phyloP scores from a whole-genome alignment of 30 jellyfish, hydroid and myxozoan genomes.

The Haliclystus octoradiatus region DNA sequence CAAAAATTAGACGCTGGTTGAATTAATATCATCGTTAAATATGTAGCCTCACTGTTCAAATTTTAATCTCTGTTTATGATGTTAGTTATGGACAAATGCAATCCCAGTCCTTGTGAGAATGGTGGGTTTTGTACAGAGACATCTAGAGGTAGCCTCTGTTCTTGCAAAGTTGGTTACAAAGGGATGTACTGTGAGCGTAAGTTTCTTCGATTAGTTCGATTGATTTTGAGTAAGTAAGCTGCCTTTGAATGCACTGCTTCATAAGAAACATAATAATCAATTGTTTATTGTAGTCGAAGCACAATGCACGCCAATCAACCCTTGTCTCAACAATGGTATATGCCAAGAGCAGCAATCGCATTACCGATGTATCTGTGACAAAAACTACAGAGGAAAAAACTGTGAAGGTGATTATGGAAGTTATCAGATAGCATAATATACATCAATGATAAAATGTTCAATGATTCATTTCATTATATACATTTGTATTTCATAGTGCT shows the following conservation, averaged over 20 bases:
- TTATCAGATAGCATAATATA: no score
- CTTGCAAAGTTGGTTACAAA: conserved; percentile 39
- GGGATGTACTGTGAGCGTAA: conserved; percentile 62
- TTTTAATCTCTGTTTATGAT: no score
- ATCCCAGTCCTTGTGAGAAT: conserved; percentile 63
- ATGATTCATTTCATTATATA: no score
- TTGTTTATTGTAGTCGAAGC: conserved; percentile 35
- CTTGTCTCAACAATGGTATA: conserved; percentile 59
- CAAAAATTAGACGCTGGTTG: no score
- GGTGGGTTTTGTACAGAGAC: conserved; percentile 57
- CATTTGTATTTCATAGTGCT: no score
- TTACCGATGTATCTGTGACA: conserved; percentile 40
- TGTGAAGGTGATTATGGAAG: conserved; percentile 26
- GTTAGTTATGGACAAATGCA: conserved; percentile 60
- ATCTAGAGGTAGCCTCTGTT: conserved; percentile 31
- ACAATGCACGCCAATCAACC: conserved; percentile 62
- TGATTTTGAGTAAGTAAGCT: neutral
- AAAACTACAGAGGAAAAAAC: conserved; percentile 46
- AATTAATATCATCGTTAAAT: no score
- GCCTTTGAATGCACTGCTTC: neutral
- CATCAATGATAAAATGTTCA: no score
- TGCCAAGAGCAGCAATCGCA: conserved; percentile 46
- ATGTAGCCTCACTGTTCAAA: no score
- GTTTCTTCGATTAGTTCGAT: conserved; percentile 10
- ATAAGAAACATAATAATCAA: neutral